These are phyloP conservation scores for Aphelenchoides besseyi DNA, from an alignment of 1,140 invertebrate genomes.

Conservation along the genomic window DNA sequence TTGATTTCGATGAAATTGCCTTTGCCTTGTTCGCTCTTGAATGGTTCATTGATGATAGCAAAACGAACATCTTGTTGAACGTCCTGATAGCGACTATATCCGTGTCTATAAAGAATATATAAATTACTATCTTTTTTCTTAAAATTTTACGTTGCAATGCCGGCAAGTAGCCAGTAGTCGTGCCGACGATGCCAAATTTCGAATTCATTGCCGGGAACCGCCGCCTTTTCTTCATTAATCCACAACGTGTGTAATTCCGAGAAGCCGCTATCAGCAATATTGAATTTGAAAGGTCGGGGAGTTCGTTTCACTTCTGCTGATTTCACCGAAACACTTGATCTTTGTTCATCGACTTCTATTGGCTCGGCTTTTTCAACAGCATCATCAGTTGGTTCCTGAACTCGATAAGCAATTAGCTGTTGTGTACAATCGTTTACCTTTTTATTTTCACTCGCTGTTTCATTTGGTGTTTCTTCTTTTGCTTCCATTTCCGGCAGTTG, in stretches of 20 bases:
- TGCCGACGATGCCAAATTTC: constrained; percentile 95
- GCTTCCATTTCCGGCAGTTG: constrained; percentile 47
- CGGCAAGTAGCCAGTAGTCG: constrained; percentile 98
- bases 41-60: constrained; percentile 97
- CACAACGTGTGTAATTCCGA: constrained; percentile 96
- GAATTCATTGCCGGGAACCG: constrained; percentile 79
- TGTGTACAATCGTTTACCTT: no score
- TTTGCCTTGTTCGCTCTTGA: constrained; percentile 96
- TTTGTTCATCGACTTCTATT: constrained; percentile 44
- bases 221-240: constrained; percentile 89
- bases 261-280: constrained; percentile 98
- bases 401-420: no score
- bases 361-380: constrained; percentile 28
- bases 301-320: constrained; percentile 99
- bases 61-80: constrained; percentile 95
- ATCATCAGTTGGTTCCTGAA: no score
- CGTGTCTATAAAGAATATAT: constrained; percentile 69
- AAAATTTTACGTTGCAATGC: constrained; percentile 62
- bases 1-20: constrained; percentile 98
- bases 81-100: constrained; percentile 97
- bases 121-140: no score
- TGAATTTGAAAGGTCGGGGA: constrained; percentile 97
- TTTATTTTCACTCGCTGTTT: constrained; percentile 64
- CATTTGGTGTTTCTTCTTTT: no score
- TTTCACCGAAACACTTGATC: constrained; percentile 64